These are phyloP conservation scores for Macrosoma leucophasiata DNA, from an alignment of 2,888 invertebrate species.

Conservation along the genomic window DNA sequence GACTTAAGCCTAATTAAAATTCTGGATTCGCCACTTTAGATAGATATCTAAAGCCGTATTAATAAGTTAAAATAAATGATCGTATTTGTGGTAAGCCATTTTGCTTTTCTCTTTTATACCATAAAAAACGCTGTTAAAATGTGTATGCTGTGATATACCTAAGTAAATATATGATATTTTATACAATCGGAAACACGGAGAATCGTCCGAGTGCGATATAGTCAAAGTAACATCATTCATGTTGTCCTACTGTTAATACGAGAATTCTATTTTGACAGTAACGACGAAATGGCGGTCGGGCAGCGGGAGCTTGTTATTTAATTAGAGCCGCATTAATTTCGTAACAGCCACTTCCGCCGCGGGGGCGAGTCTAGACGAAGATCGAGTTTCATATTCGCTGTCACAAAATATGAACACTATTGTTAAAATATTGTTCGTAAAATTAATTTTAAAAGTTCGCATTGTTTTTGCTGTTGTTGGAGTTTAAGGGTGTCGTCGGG, in stretches of 20 bases:
- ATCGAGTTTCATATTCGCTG: constrained; percentile 4
- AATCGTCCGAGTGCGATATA: too few species aligned
- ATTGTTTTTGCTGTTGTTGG: not conserved
- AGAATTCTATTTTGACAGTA: constrained; percentile 23
- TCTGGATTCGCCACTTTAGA: too few species aligned
- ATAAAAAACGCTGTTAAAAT: too few species aligned
- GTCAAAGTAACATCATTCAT: constrained; percentile 14
- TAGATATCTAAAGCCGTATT: too few species aligned
- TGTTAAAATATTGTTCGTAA: not conserved
- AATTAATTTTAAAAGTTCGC: not conserved
- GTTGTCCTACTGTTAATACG: constrained; percentile 22
- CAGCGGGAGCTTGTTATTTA: constrained; percentile 60
- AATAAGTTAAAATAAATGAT: too few species aligned
- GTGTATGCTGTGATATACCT: too few species aligned
- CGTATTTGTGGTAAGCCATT: too few species aligned
- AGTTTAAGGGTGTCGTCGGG: not conserved
- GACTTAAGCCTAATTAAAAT: too few species aligned
- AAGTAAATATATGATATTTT: too few species aligned
- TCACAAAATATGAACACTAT: not conserved
- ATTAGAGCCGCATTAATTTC: constrained; percentile 68
- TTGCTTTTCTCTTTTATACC: too few species aligned
- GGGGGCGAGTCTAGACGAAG: constrained; percentile 29
- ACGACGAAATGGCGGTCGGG: constrained; percentile 27
- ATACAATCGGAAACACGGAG: too few species aligned
- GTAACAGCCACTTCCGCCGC: constrained; percentile 61